Base-by-base conservation (phyloP, 2,888 invertebrate species). In the Cerceris rybyensis region DNA sequence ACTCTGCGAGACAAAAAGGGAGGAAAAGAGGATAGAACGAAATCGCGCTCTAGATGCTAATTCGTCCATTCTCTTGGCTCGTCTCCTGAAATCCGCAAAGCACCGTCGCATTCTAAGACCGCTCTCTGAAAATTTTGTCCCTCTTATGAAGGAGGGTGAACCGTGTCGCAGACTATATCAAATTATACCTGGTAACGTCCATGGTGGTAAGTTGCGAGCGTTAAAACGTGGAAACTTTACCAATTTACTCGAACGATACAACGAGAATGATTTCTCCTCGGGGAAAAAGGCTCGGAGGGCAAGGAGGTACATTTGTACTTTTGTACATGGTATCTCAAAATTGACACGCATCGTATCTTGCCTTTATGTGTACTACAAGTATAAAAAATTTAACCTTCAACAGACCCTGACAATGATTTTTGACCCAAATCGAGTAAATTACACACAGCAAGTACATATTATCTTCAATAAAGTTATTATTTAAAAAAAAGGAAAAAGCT, bases 21-120 rank as follows among this genome's bases (percentile, higher is more conserved):
- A 43, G n/a, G 9, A 39, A 7, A 14, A n/a, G 50, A 61, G 42
- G 28, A 7, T 7, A 6, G 80, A 71, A 78, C 70, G 84, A 84
- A 83, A 86, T 88, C 83, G 81, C 82, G 80, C 80, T 88, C 82
- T 87, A 88, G 88, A 88, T 88, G 88, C 87, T 88, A 87, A 88
- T 88, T 86, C 82, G 78, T 82, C 82, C 87, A 86, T 88, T 87
- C 84, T 84, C 86, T 69, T 76, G 59, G 72, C 75, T 74, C 73
- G 73, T 68, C 69, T 70, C 63, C 42, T 59, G 70, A 70, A 71
- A 81, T 83, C 78, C 69, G 70, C 76, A 63, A 75, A 78, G 63
- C 73, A 70, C 70, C 69, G 50, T 17, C 66, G 16, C 63, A 60
- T 64, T 55, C 52, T 17, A 66, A 59, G 74, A 75, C 65, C 68